Conservation (phyloP, 2,797 vertebrate genomes). For the Pelodytes ibericus region DNA sequence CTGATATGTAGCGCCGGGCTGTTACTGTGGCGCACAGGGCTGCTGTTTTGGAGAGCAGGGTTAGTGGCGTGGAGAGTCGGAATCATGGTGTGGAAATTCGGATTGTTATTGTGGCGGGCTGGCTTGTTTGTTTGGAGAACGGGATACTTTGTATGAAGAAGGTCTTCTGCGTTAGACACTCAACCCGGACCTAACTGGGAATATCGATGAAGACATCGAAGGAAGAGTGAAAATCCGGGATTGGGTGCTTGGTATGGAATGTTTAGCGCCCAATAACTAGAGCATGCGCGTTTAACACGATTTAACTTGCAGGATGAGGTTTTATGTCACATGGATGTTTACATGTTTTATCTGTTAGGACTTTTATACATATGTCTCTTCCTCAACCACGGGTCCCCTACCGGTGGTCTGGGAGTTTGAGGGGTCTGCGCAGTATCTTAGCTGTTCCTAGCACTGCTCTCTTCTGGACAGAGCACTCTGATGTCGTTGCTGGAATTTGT, state of each 20-base stretch:
- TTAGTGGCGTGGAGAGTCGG: slow-evolving; percentile 43
- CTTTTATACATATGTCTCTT: too few relatives aligned
- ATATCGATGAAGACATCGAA: background rate
- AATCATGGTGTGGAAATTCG: slow-evolving; percentile 40
- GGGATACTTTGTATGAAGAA: slow-evolving; percentile 42
- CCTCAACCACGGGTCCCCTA: too few relatives aligned
- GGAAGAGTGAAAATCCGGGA: slow-evolving; percentile 20
- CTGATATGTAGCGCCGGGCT: slow-evolving; percentile 46
- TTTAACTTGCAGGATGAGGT: too few relatives aligned
- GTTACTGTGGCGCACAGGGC: slow-evolving; percentile 41
- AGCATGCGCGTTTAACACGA: slow-evolving; percentile 31
- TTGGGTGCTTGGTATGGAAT: slow-evolving; percentile 3
- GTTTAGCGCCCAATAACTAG: slow-evolving; percentile 28
- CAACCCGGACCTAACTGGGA: too few relatives aligned
- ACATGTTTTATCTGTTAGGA: too few relatives aligned
- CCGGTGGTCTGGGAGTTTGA: too few relatives aligned
- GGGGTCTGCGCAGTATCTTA: too few relatives aligned
- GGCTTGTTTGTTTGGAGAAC: slow-evolving; percentile 49
- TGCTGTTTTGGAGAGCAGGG: slow-evolving; percentile 49
- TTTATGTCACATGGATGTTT: too few relatives aligned
- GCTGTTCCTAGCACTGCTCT: too few relatives aligned
- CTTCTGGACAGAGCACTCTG: too few relatives aligned
- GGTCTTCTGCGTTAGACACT: background rate
- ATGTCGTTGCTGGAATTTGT: too few relatives aligned
- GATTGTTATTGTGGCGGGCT: slow-evolving; percentile 34